Percentiles rank a stretch among this genome's conserved stretches.
phyloP scores from a whole-genome alignment of 2,888 invertebrate genomes.

The Lasioglossum calceatum region DNA sequence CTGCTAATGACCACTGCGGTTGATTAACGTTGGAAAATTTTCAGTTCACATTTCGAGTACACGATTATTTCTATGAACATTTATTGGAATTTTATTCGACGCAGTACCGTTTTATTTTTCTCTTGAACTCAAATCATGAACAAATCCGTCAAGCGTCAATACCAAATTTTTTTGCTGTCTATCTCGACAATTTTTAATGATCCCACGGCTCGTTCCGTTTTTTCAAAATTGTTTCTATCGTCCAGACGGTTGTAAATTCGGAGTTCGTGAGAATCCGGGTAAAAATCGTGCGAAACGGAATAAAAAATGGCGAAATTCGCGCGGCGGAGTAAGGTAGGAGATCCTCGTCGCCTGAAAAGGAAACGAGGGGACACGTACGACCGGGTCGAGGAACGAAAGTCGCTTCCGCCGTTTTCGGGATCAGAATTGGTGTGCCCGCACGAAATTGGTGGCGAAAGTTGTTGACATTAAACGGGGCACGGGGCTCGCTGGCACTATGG shows the following conservation, averaged over 20 bases:
- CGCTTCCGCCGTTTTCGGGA: constrained; percentile 12
- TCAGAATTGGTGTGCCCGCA: constrained; percentile 28
- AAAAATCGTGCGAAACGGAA: background rate
- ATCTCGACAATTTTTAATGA: no score
- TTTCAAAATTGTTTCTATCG: no score
- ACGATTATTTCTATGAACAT: background rate
- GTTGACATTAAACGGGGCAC: constrained; percentile 55
- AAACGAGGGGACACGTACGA: background rate
- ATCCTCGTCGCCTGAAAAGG: background rate
- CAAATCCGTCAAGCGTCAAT: no score
- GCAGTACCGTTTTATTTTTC: background rate
- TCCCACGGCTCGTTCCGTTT: no score
- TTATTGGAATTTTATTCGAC: background rate
- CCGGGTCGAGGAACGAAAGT: constrained; percentile 24
- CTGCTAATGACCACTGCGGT: background rate
- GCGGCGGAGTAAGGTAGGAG: background rate
- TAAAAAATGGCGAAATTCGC: background rate
- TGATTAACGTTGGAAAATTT: background rate
- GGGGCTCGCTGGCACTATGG: constrained; percentile 5
- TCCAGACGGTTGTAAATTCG: no score
- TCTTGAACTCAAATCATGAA: background rate
- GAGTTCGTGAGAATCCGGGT: no score
- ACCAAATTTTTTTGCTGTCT: no score
- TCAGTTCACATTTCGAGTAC: background rate
- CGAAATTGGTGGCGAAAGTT: constrained; percentile 73